phyloP scores from a whole-genome alignment of 2,888 invertebrate species.

The Cremastinae sp. region DNA sequence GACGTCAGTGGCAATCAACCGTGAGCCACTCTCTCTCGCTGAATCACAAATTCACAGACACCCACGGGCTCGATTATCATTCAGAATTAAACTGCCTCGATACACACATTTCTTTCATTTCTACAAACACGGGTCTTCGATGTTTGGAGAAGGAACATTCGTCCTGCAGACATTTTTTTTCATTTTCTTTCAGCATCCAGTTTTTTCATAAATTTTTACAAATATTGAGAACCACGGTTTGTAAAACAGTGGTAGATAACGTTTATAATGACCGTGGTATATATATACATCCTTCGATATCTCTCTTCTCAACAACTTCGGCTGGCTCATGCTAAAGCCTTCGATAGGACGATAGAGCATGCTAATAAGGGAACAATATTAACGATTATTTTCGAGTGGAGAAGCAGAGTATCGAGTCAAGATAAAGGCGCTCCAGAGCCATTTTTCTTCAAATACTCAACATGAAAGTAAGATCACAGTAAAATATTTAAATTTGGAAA shows the following conservation, averaged over 20 bases:
- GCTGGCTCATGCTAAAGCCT: slow-evolving; percentile 66
- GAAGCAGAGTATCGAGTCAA: slow-evolving; percentile 63
- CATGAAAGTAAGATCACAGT: slow-evolving; percentile 2
- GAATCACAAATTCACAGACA: slow-evolving; percentile 66
- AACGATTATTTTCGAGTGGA: slow-evolving; percentile 72
- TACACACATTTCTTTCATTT: slow-evolving; percentile 31
- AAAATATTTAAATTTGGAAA: no score
- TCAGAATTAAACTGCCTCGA: slow-evolving; percentile 39
- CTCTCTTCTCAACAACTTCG: slow-evolving; percentile 66
- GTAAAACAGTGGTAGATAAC: slow-evolving; percentile 73
- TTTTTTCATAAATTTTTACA: background rate
- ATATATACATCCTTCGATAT: slow-evolving; percentile 61
- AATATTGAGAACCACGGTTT: slow-evolving; percentile 69
- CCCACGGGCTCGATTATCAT: slow-evolving; percentile 59
- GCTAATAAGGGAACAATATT: slow-evolving; percentile 74
- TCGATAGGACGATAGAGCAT: slow-evolving; percentile 75
- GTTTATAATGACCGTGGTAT: slow-evolving; percentile 70
- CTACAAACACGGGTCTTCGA: background rate
- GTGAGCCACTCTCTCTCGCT: slow-evolving; percentile 65
- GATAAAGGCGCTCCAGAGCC: background rate
- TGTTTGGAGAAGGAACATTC: background rate
- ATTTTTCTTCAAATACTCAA: slow-evolving; percentile 3
- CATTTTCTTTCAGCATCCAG: background rate
- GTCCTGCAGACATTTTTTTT: slow-evolving; percentile 20
- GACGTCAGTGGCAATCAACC: slow-evolving; percentile 79